Evolutionary conservation across 1,140 invertebrate species (phyloP), one percentile per base, ranked within the genome.

Genomic region (Drosophila azteca): DNA sequence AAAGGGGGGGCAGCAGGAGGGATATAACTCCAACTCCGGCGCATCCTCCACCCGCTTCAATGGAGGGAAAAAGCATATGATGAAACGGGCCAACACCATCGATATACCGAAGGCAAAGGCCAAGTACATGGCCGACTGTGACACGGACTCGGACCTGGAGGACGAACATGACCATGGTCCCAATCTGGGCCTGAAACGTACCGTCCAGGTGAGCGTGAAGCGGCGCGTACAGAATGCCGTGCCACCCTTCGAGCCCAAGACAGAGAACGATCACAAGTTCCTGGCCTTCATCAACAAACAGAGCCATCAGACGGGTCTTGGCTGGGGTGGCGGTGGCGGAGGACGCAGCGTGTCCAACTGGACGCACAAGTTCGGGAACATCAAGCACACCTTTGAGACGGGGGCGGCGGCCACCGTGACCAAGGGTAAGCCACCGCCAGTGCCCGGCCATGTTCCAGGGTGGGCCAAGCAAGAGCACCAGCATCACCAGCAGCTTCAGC

Each of bases 51-150:
- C 11, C 13, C 93, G 95, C 70, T 95, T 95, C 67, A 93, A 92
- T 26, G 77, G 82, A 35, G 94, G 92, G 41, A 96, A 96, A 77
- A 96, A 96, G 79, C 92, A 94, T 3, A 94, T 95, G 74, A 96
- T 97, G 94, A 97, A 97, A 92, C 93, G 96, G 22, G 96, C 96
- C 0, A 97, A 97, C 64, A 97, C 96, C 2, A 96, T 97, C 65
- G 96, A 97, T 81, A 96, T 97, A 83, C 96, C 96, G 1, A 96
- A 96, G 84, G 95, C 77, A 0, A 90, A 90, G 52, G 70, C 70
- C 22, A 89, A 82, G 54, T 90, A 76, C 4, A 76, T 70, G 46
- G 45, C 67, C 2, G 79, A 91, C 13, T 77, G 84, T 41, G 90
- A 91, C 29, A 88, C 71, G 7, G 90, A 91, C 51, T 90, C 90